Percentiles rank a stretch among this genome's conserved stretches.
These are phyloP conservation scores for Tuberolachnus salignus DNA, from an alignment of 2,888 invertebrate genomes.

Conservation along the genomic window DNA sequence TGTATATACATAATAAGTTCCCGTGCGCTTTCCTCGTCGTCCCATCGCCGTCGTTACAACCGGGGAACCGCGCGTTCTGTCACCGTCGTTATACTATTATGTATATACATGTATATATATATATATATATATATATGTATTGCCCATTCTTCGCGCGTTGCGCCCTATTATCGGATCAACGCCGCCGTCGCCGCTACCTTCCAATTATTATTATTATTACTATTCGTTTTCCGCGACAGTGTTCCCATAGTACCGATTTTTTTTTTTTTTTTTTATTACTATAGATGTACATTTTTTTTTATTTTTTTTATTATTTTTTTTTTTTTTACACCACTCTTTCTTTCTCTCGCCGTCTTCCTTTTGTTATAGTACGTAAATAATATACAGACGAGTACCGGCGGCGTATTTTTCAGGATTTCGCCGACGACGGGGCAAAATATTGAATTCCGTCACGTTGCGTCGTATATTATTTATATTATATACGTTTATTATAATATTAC, in stretches of 20 bases:
- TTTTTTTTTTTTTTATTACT: no score
- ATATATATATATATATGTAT: not conserved
- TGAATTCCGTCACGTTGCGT: no score
- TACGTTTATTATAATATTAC: no score
- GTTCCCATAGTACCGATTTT: slow-evolving; percentile 5
- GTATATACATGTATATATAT: not conserved
- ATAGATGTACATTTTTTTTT: no score
- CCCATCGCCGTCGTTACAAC: not conserved
- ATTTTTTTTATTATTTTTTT: not conserved
- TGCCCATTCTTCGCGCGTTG: not conserved
- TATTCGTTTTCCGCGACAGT: slow-evolving; percentile 22
- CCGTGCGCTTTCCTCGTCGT: not conserved
- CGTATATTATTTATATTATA: no score
- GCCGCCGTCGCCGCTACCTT: slow-evolving; percentile 6
- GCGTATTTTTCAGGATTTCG: no score
- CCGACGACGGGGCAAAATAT: no score
- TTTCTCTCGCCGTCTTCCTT: not conserved
- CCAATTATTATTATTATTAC: slow-evolving; percentile 42
- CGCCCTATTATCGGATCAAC: slow-evolving; percentile 27
- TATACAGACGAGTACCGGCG: no score
- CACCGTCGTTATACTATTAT: not conserved
- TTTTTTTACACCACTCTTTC: not conserved
- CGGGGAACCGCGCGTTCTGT: no score
- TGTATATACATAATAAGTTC: slow-evolving; percentile 17
- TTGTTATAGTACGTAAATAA: not conserved